Evolutionary conservation across 2,888 invertebrate species (phyloP).

Genomic region (Cataglyphis cursor): DNA sequence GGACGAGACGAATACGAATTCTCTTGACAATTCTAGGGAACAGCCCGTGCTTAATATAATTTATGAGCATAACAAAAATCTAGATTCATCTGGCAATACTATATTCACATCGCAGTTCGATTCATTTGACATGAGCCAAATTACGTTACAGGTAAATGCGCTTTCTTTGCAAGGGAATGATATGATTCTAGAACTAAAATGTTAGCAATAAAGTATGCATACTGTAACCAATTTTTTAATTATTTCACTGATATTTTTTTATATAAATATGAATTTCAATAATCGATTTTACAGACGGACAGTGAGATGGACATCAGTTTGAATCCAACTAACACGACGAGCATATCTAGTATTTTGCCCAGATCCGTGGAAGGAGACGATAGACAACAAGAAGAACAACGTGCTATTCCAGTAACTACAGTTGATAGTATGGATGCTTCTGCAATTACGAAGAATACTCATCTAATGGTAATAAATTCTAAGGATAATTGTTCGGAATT

Average conservation of each 20-base stretch:
- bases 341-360: constrained; percentile 81
- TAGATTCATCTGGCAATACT: constrained; percentile 73
- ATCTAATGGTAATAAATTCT: constrained; percentile 73
- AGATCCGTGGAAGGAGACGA: constrained; percentile 63
- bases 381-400: constrained; percentile 71
- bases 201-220: neutral
- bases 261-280: neutral
- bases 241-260: neutral
- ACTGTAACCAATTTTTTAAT: neutral
- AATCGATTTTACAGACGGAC: constrained; percentile 71
- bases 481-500: constrained; percentile 73
- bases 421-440: constrained; percentile 48
- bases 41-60: constrained; percentile 81
- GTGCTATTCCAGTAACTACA: constrained; percentile 64
- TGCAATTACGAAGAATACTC: constrained; percentile 61
- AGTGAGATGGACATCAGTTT: constrained; percentile 81
- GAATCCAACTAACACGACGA: constrained; percentile 77
- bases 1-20: constrained; percentile 61
- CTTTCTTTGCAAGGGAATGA: neutral
- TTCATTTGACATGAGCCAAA: constrained; percentile 82
- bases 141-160: constrained; percentile 77
- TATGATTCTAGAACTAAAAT: neutral
- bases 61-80: constrained; percentile 78
- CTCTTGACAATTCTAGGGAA: constrained; percentile 66
- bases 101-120: constrained; percentile 81